phyloP scores from a whole-genome alignment of 1,140 invertebrate species.

The Zaprionus davidi region DNA sequence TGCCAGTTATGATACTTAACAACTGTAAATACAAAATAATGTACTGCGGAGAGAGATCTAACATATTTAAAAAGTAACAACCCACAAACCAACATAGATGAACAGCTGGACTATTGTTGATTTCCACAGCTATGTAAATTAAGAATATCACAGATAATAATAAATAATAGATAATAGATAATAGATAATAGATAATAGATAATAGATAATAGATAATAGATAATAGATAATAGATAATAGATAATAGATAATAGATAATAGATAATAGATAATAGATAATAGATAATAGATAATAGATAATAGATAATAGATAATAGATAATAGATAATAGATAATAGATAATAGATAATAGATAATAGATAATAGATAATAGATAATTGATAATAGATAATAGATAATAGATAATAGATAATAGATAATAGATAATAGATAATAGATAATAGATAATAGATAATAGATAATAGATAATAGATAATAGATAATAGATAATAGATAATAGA shows the following conservation, averaged over 20 bases:
- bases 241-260: no score
- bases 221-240: no score
- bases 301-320: no score
- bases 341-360: slow-evolving; percentile 1
- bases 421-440: slow-evolving; percentile 2
- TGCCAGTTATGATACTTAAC: neutral
- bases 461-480: neutral
- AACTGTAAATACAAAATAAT: neutral
- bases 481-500: slow-evolving; percentile 6
- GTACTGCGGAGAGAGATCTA: neutral
- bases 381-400: neutral
- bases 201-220: no score
- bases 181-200: no score
- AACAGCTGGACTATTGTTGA: neutral
- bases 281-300: no score
- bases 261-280: no score
- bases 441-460: neutral
- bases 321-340: no score
- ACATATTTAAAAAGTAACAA: neutral
- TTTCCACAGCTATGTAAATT: neutral
- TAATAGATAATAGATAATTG: neutral
- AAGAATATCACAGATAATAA: neutral
- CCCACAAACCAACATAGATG: neutral
- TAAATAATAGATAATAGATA: no score
- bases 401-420: neutral